A percentile compares a stretch with the other conserved stretches of the same genome.
Evolutionary conservation across 2,797 vertebrate species (phyloP).

Genomic region (Sebastes aleutianus): DNA sequence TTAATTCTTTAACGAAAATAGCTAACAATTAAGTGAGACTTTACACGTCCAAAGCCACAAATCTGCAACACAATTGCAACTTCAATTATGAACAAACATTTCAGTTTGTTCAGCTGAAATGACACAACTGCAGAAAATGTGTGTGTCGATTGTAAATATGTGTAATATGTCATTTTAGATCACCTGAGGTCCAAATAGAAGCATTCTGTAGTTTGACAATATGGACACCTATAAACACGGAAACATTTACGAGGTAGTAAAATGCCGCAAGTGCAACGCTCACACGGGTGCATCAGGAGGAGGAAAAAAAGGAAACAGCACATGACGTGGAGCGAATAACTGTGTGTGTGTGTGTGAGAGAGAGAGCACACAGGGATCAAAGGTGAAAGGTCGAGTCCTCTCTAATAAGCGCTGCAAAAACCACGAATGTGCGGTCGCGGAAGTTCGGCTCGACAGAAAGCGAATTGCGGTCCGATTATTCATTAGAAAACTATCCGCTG

Average conservation of each 20-base stretch:
- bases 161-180: neutral
- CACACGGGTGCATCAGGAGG: constrained; percentile 2
- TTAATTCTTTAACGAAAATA: neutral
- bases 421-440: constrained; percentile 11
- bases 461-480: constrained; percentile 4
- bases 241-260: neutral
- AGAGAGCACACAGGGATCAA: constrained; percentile 16
- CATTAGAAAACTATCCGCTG: constrained; percentile 13
- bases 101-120: neutral
- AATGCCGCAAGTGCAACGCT: neutral
- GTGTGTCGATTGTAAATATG: neutral
- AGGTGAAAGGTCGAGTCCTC: constrained; percentile 65
- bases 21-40: neutral
- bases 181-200: neutral
- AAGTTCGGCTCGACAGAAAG: neutral
- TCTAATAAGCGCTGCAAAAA: constrained; percentile 60
- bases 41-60: too few species aligned
- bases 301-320: constrained; percentile 7
- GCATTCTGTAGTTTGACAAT: neutral
- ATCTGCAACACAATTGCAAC: neutral
- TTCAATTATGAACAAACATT: neutral
- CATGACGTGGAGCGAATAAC: constrained; percentile 26
- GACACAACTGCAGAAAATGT: neutral
- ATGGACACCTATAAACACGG: neutral
- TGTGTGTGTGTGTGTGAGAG: neutral